Evolutionary conservation across 2,113 vertebrate genomes (phyloP).

Genomic region (Pavo muticus): DNA sequence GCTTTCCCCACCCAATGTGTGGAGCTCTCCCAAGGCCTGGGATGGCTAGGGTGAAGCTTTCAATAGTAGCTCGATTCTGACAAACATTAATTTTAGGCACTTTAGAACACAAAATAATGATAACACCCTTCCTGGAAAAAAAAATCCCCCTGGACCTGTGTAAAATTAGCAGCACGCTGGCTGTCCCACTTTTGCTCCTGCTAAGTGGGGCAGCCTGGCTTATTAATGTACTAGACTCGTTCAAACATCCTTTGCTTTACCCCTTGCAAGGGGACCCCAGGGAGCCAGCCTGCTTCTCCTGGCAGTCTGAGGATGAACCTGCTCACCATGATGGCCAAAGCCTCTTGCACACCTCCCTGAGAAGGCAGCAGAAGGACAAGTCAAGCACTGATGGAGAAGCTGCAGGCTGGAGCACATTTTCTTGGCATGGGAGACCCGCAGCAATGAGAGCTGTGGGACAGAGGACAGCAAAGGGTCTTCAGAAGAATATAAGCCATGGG

Average conservation of each 20-base stretch:
- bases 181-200: slow-evolving; percentile 47
- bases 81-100: slow-evolving; percentile 38
- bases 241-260: not conserved
- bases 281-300: not conserved
- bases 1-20: rapidly evolving
- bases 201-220: slow-evolving; percentile 63
- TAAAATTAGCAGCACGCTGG: slow-evolving; percentile 56
- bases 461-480: not conserved
- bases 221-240: slow-evolving; percentile 27
- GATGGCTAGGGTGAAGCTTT: not conserved
- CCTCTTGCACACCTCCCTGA: not conserved
- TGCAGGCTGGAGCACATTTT: not conserved
- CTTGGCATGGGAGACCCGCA: not conserved
- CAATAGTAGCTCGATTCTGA: not conserved
- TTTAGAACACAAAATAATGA: slow-evolving; percentile 59
- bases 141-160: slow-evolving; percentile 14
- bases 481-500: not conserved
- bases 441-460: not conserved
- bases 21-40: not conserved
- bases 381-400: not conserved
- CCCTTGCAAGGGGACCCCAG: not conserved
- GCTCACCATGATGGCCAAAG: not conserved
- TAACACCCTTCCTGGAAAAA: slow-evolving; percentile 15
- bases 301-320: not conserved
- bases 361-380: not conserved